Conservation (phyloP, 2,113 vertebrate species). For the Macaca mulatta region DNA sequence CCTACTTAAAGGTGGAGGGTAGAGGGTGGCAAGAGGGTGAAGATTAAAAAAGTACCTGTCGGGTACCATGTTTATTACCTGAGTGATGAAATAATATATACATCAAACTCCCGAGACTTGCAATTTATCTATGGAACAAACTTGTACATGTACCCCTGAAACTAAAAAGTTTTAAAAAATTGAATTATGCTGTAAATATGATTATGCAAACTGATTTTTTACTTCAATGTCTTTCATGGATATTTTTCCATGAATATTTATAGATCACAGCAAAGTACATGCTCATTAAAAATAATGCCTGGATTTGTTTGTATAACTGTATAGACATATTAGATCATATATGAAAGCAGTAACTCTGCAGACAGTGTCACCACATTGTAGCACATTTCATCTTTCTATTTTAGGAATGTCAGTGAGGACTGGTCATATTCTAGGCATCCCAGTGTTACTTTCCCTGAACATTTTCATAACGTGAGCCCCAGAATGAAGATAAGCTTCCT, state of each 20-base stretch:
- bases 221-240: not conserved
- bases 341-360: not conserved
- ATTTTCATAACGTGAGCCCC: not conserved
- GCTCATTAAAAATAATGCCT: not conserved
- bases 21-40: too few species aligned
- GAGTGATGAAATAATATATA: too few species aligned
- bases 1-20: too few species aligned
- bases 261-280: not conserved
- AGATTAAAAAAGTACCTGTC: too few species aligned
- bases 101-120: too few species aligned
- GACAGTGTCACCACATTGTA: not conserved
- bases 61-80: too few species aligned
- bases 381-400: not conserved
- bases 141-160: too few species aligned
- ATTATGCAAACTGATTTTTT: not conserved
- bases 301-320: not conserved
- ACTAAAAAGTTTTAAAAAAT: not conserved
- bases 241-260: not conserved
- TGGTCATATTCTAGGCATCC: not conserved
- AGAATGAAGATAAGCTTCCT: not conserved
- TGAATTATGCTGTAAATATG: not conserved
- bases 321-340: not conserved
- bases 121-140: too few species aligned
- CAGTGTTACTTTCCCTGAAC: not conserved
- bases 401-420: conserved; percentile 18